Evolutionary conservation across 2,113 vertebrate species (phyloP).

Genomic region (Phalacrocorax carbo): DNA sequence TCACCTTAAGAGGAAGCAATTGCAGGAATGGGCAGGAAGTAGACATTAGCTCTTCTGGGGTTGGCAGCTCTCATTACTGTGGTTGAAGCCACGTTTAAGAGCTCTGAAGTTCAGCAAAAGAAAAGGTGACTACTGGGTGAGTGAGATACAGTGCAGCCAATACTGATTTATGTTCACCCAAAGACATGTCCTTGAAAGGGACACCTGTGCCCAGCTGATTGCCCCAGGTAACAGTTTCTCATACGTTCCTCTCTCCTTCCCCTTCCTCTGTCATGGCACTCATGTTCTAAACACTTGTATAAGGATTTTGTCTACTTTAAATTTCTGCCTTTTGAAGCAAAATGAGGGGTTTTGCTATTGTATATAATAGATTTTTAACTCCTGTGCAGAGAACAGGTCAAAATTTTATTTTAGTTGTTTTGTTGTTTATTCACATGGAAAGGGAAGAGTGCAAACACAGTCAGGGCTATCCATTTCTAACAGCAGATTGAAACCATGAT

Average conservation of each 20-base stretch:
- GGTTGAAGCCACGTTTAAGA: not conserved
- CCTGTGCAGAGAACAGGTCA: not conserved
- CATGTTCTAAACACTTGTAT: not conserved
- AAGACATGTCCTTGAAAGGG: not conserved
- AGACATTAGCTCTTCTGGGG: not conserved
- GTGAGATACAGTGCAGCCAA: not conserved
- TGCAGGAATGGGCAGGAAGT: not conserved
- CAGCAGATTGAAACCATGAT: not conserved
- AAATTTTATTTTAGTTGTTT: not conserved
- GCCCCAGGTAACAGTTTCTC: not conserved
- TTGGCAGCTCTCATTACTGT: not conserved
- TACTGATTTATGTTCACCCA: not conserved
- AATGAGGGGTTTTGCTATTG: not conserved
- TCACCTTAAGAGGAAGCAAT: not conserved
- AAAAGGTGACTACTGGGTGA: not conserved
- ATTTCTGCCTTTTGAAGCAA: not conserved
- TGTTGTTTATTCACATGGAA: not conserved
- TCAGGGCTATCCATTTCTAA: not conserved
- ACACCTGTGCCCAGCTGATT: not conserved
- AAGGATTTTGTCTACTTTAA: not conserved
- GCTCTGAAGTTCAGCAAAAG: not conserved
- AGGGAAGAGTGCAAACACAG: not conserved
- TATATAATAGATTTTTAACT: not conserved
- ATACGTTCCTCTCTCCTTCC: not conserved
- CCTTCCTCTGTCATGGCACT: not conserved